Percentiles rank a stretch among this genome's conserved stretches.
Evolutionary conservation across 2,888 invertebrate species (phyloP).

Genomic region (Erynnis tages): DNA sequence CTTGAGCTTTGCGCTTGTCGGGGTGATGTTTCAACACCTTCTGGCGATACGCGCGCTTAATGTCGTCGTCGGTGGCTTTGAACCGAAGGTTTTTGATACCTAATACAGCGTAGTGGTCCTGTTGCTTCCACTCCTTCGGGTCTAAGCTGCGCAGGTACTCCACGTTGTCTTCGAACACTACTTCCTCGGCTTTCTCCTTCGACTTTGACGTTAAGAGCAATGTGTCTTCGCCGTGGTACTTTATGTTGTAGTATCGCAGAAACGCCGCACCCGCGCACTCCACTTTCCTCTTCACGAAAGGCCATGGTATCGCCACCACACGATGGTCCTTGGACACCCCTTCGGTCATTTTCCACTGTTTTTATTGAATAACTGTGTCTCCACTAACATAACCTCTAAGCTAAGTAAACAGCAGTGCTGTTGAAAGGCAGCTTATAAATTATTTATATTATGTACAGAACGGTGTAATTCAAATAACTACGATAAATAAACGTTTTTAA

Average conservation of each 20-base stretch:
- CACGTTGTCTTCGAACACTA: conserved; percentile 85
- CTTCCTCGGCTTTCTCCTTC: conserved; percentile 69
- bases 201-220: conserved; percentile 63
- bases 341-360: conserved; percentile 65
- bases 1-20: conserved; percentile 96
- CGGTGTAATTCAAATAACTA: conserved; percentile 5
- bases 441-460: conserved; percentile 16
- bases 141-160: conserved; percentile 93
- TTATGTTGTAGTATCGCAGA: conserved; percentile 72
- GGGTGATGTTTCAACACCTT: conserved; percentile 95
- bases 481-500: conserved; percentile 13
- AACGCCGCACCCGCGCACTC: conserved; percentile 79
- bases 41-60: conserved; percentile 94
- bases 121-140: conserved; percentile 98
- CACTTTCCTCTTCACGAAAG: conserved; percentile 62
- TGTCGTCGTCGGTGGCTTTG: conserved; percentile 94
- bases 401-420: conserved; percentile 31
- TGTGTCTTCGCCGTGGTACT: conserved; percentile 74
- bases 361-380: conserved; percentile 54
- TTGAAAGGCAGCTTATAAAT: neutral
- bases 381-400: conserved; percentile 74
- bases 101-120: conserved; percentile 98
- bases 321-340: conserved; percentile 53
- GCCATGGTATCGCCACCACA: conserved; percentile 59
- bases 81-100: conserved; percentile 92